Percentiles rank a stretch among this genome's conserved stretches.
phyloP scores from a whole-genome alignment of 2,797 vertebrate species.

The Oceanodroma leucorhoa region DNA sequence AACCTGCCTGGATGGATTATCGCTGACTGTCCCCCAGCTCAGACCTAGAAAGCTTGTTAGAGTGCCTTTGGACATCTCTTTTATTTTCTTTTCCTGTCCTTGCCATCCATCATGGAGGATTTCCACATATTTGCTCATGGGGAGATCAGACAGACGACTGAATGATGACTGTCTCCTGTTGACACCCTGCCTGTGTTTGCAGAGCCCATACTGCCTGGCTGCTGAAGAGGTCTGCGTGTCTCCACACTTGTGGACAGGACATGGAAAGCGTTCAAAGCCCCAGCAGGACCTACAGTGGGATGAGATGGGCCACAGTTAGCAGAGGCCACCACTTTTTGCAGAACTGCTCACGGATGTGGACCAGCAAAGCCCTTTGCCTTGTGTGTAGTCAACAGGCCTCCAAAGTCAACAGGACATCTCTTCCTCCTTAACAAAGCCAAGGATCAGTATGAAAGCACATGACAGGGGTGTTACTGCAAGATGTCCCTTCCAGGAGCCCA shows the following conservation, averaged over 20 bases:
- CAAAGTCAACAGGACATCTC: neutral
- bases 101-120: rapidly evolving
- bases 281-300: neutral
- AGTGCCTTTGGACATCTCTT: neutral
- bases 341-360: neutral
- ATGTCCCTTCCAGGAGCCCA: neutral
- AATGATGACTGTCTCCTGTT: neutral
- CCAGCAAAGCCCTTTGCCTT: neutral
- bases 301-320: neutral
- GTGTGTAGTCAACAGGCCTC: neutral
- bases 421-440: neutral
- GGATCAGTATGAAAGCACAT: rapidly evolving
- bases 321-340: neutral
- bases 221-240: neutral
- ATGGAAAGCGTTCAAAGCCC: neutral
- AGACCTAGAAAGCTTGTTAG: neutral
- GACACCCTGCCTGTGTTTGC: neutral
- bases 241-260: rapidly evolving
- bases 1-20: neutral
- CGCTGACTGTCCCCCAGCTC: neutral
- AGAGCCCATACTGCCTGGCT: neutral
- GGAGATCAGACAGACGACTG: neutral
- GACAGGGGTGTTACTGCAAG: neutral
- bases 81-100: neutral
- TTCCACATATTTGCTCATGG: neutral